A percentile compares a stretch with the other conserved stretches of the same genome.
phyloP scores from a whole-genome alignment of 2,888 invertebrate species.

The Netelia fuscicornis region DNA sequence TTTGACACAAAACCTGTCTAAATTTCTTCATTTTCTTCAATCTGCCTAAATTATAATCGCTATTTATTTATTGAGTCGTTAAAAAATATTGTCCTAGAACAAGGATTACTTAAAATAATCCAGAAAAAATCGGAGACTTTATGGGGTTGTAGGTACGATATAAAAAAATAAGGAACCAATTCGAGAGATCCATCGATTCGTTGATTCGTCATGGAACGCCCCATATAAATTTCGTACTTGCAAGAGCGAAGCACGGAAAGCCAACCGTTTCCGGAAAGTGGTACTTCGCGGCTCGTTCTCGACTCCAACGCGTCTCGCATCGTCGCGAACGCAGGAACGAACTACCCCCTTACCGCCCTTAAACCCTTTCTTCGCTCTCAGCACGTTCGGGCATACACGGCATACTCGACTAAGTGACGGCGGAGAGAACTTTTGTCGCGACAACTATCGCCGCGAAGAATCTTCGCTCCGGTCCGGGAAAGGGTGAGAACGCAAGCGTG shows the following conservation, averaged over 20 bases:
- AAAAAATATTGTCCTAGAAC: too few relatives aligned
- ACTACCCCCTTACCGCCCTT: conserved; percentile 48
- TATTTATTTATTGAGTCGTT: not conserved
- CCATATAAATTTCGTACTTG: not conserved
- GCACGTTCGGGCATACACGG: conserved; percentile 37
- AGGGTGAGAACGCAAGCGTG: conserved; percentile 27
- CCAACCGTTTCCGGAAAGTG: conserved; percentile 66
- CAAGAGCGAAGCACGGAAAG: conserved; percentile 8
- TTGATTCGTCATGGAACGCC: too few relatives aligned
- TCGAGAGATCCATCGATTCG: too few relatives aligned
- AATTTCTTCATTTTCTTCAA: too few relatives aligned
- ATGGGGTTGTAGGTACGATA: too few relatives aligned
- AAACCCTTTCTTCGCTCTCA: not conserved
- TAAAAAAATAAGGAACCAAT: too few relatives aligned
- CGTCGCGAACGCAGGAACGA: conserved; percentile 41
- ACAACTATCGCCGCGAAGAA: conserved; percentile 63
- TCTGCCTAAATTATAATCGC: not conserved
- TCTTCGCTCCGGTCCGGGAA: conserved; percentile 23
- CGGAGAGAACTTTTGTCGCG: conserved; percentile 62
- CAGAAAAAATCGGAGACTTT: too few relatives aligned
- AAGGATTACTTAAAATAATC: too few relatives aligned
- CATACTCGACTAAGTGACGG: conserved; percentile 61
- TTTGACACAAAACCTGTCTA: too few relatives aligned
- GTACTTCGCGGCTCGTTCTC: conserved; percentile 57
- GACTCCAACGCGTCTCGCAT: conserved; percentile 31